Evolutionary conservation across 2,888 invertebrate species (phyloP), one percentile per base, ranked within the genome.

Genomic region (Pammene aurita): DNA sequence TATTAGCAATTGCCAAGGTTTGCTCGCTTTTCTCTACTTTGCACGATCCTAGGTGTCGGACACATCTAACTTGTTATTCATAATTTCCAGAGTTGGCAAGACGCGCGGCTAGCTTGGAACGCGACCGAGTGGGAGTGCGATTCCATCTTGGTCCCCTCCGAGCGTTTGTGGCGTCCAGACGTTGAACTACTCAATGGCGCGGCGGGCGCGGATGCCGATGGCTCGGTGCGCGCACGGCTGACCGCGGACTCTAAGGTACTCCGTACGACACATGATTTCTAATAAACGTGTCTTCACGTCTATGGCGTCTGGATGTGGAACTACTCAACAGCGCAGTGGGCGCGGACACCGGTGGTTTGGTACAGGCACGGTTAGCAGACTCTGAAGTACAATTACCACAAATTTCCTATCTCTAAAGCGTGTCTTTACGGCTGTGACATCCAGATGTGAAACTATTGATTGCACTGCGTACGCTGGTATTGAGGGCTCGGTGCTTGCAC

Each of bases 121-220:
- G 84, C 93, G 0, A 87, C 90, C 2, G 94, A 94, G 26, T 96
- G 96, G 75, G 95, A 94, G 38, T 90, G 96, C 62, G 88, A 87
- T 18, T 84, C 85, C 52, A 85, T 95, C 48, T 93, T 95, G 80
- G 88, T 95, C 77, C 94, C 94, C 9, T 94, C 94, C 70, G 95
- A 95, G 83, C 96, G 96, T 80, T 92, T 97, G 75, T 97, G 97
- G 96, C 94, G 94, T 83, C 97, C 96, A 5, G 96, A 96, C 84
- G 90, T 96, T 71, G 93, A 94, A 72, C 90, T 96, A 13, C 94
- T 95, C 75, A 96, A 96, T 86, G 68, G 68, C 9, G 94, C 94
- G 86, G 94, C 95, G 72, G 95, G 95, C 2, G 92, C 93, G 9
- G 93, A 94, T 46, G 93, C 92, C 52, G 92, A 94, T 48, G 94